Evolutionary conservation across 2,113 vertebrate genomes (phyloP).

Genomic region (Limanda limanda): DNA sequence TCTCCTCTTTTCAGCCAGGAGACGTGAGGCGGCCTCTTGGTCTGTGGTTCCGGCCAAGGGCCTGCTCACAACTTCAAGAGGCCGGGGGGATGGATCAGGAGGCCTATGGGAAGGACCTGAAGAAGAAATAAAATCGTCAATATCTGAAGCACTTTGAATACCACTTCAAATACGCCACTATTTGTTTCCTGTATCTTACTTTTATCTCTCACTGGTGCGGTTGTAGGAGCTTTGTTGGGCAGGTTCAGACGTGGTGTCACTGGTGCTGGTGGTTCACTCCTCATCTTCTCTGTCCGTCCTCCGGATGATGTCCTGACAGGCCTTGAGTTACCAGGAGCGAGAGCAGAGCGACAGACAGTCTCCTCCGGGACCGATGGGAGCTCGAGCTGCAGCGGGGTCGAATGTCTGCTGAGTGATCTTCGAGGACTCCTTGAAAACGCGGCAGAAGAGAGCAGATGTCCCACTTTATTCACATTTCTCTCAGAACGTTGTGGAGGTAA

Average conservation of each 20-base stretch:
- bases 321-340: conserved; percentile 87
- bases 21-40: conserved; percentile 88
- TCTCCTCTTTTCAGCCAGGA: conserved; percentile 90
- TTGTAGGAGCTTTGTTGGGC: not conserved
- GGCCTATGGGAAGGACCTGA: conserved; percentile 34
- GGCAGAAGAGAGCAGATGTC: conserved; percentile 6
- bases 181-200: conserved; percentile 40
- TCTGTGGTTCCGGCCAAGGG: conserved; percentile 88
- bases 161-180: not conserved
- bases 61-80: conserved; percentile 64
- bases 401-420: conserved; percentile 83
- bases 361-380: conserved; percentile 80
- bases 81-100: conserved; percentile 29
- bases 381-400: conserved; percentile 82
- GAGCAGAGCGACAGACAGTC: conserved; percentile 74
- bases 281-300: conserved; percentile 69
- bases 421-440: conserved; percentile 68
- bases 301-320: conserved; percentile 82
- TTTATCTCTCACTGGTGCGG: conserved; percentile 34
- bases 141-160: not conserved
- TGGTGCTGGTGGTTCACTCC: conserved; percentile 46
- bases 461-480: conserved; percentile 4
- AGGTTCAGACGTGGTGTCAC: conserved; percentile 21
- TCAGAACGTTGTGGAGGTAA: not conserved
- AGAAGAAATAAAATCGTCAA: not conserved